Base-by-base conservation (phyloP, 2,113 vertebrate species). In the Sander lucioperca region DNA sequence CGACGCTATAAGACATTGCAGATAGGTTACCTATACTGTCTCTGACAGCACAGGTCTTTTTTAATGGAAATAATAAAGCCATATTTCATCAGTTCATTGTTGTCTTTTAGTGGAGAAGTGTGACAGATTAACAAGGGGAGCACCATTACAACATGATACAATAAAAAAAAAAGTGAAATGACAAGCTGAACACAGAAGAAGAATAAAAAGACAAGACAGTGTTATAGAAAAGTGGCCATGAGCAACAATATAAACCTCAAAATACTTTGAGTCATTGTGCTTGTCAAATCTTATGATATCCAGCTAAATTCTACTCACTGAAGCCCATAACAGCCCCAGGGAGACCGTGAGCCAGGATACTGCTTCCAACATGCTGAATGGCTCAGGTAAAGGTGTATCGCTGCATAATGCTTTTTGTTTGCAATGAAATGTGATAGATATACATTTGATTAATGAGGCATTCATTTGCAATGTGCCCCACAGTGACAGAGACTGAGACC, bases 61-160 rank as follows among this genome's bases (percentile, higher is more conserved):
- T 87, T 71, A 67, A 86, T 80, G 33, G 63, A 64, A 76, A 77
- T 80, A 80, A 84, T 74, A 84, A 82, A 87, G 23, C 74, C 61
- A 70, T 69, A 79, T 80, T 76, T 81, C 63, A 85, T 85, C 68
- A 63, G 61, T 84, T 83, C 51, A 84, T 78, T 79, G 48, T 78
- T 70, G 50, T 85, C 58, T 83, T 90, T 88, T 61, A 81, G 48
- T 82, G 67, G 77, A 79, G 77, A 81, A 61, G 62, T 80, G 70
- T 82, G 71, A 86, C 58, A 74, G 43, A 30, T 69, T 83, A 79
- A 78, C 76, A 81, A 84, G 36, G 59, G 66, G 74, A 63, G 39
- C 57, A 73, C 25, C 39, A 33, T 84, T 30, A 80, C 45, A 36
- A 61, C 75, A 71, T 21, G 54, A 59, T 64, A 81, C 72, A 84